Evolutionary conservation across 2,888 invertebrate genomes (phyloP), one percentile per base, ranked within the genome.

Genomic region (Erynnis tages): DNA sequence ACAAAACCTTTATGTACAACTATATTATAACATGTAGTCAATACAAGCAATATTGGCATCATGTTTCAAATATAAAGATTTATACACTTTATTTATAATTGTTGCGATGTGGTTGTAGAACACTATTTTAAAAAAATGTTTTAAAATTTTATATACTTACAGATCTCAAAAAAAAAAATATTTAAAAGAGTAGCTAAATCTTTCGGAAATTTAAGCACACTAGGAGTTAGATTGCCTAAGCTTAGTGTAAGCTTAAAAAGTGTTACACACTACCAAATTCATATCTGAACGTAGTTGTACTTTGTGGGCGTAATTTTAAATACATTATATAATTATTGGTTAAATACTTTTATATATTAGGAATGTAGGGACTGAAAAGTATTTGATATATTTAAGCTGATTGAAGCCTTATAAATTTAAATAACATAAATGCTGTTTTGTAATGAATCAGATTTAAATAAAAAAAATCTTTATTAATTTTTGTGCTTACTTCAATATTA

Each of bases 321-420:
- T 32, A 16, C 3, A 13, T 8, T 25, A n/a, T 16, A 37, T 13
- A 16, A 23, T 34, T 11, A 17, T 8, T n/a, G 13, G 40, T 49
- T 49, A 23, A 49, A 49, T 49, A 49, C 48, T 49, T 49, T 49
- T 49, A 41, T 49, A 49, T 32, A 11, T 40, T 49, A 29, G 29
- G 14, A 16, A 4, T 5, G 23, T 45, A 45, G 34, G 16, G 23
- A 45, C 21, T 34, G 23, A 34, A 34, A 19, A 34, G 4, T 21
- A 34, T 34, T 34, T 23, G 23, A 34, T 30, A 37, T 37, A n/a
- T n/a, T n/a, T n/a, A 45, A 21, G 3, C 19, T 6, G 4, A 32
- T 32, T 7, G 16, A 10, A 27, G 34, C 45, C 23, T 45, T 45
- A 45, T 44, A 34, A 25, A 45, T 13, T 30, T 3, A 21, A 11